Percentiles rank a stretch among this genome's conserved stretches.
Evolutionary conservation across 2,888 invertebrate species (phyloP).

Genomic region (Lithophane ornitopus): DNA sequence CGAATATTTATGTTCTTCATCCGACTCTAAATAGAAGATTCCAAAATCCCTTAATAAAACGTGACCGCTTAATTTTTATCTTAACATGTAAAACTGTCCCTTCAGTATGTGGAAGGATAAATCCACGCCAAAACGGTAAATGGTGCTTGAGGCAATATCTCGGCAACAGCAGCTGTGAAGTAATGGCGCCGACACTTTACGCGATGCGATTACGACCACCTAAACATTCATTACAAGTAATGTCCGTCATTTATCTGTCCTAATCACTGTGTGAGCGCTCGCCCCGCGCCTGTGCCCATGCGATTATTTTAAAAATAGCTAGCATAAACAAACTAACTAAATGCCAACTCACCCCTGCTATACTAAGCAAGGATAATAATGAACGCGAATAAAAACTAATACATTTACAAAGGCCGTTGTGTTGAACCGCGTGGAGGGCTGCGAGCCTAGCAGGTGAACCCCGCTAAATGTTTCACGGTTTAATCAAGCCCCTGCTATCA

Average conservation of each 20-base stretch:
- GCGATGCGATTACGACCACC: constrained; percentile 90
- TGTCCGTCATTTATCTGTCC: constrained; percentile 90
- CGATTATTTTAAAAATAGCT: constrained; percentile 74
- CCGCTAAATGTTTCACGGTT: constrained; percentile 89
- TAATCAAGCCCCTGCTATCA: constrained; percentile 89
- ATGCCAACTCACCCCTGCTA: constrained; percentile 44
- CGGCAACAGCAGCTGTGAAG: constrained; percentile 88
- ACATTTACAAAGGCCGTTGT: constrained; percentile 56
- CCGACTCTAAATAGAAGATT: constrained; percentile 21
- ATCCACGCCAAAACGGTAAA: constrained; percentile 84
- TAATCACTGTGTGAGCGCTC: constrained; percentile 86
- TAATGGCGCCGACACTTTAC: constrained; percentile 90
- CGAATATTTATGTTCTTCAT: constrained; percentile 35
- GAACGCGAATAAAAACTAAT: constrained; percentile 59
- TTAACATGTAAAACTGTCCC: constrained; percentile 76
- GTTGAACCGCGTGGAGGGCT: constrained; percentile 53
- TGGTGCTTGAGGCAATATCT: constrained; percentile 88
- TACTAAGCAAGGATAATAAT: constrained; percentile 49
- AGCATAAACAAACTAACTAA: constrained; percentile 65
- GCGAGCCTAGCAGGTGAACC: constrained; percentile 79
- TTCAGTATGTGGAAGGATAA: constrained; percentile 79
- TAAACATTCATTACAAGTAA: constrained; percentile 91
- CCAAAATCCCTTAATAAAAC: constrained; percentile 57
- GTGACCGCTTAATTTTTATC: constrained; percentile 68
- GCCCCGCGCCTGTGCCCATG: constrained; percentile 72